These are phyloP conservation scores for Clusia tigrina DNA, from an alignment of 2,888 invertebrate genomes.

Conservation along the genomic window DNA sequence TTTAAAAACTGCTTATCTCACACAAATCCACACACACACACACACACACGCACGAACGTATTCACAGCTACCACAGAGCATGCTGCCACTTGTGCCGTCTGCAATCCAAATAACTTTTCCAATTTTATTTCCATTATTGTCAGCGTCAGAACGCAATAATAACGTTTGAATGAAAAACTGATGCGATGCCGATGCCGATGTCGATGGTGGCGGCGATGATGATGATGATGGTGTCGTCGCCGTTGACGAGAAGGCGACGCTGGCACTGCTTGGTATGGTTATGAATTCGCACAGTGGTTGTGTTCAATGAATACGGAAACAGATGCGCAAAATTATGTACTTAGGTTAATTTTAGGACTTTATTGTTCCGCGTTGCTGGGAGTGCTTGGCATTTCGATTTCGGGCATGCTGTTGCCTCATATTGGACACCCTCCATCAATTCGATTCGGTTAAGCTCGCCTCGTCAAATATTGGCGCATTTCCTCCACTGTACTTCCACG, in stretches of 20 bases:
- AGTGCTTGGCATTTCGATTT: too few relatives aligned
- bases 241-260: not conserved
- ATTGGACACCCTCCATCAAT: too few relatives aligned
- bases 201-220: not conserved
- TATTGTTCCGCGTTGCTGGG: too few relatives aligned
- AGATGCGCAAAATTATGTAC: too few relatives aligned
- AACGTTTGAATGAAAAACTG: not conserved
- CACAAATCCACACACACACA: not conserved
- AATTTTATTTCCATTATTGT: slow-evolving; percentile 4
- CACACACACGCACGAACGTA: not conserved
- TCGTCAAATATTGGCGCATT: not conserved
- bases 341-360: too few relatives aligned
- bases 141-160: not conserved
- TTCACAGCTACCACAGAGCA: not conserved
- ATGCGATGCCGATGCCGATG: not conserved
- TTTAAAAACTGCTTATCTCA: not conserved
- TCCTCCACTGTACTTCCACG: not conserved
- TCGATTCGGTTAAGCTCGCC: too few relatives aligned
- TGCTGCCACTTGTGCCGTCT: not conserved
- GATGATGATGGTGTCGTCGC: not conserved
- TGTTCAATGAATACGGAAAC: too few relatives aligned
- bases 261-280: too few relatives aligned
- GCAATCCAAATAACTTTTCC: not conserved
- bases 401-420: too few relatives aligned
- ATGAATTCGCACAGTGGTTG: too few relatives aligned